Evolutionary conservation across 2,113 vertebrate species (phyloP), one percentile per base, ranked within the genome.

Genomic region (Oryzias celebensis): DNA sequence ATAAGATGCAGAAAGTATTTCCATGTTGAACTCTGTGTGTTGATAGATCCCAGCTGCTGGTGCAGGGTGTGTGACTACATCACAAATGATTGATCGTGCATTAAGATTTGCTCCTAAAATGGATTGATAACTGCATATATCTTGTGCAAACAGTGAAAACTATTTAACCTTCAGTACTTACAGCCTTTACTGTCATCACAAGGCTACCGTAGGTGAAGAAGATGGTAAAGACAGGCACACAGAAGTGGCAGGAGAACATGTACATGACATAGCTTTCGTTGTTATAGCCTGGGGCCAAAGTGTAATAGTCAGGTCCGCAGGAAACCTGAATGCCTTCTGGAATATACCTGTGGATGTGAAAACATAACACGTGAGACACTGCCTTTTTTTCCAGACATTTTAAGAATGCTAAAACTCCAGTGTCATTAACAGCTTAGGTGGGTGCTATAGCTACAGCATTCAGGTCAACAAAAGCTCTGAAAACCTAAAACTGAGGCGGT

Each of bases 171-270:
- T 46, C 26, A 46, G 18, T 6, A 63, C 3, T 87, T 87, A 93
- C 92, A 77, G 92, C 92, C 70, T 92, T 90, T 71, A 93, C 92
- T 89, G 92, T 93, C 81, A 90, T 72, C 0, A 93, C 89, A 43
- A 94, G 91, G 51, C 81, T 88, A 20, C 93, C 91, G 0, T 93
- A 94, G 52, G 92, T 91, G 77, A 93, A 93, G 84, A 93, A 92
- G 31, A 93, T 93, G 71, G 87, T 16, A 61, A 73, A 10, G 5
- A 93, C 89, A 0, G 93, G 93, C 54, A 88, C 7, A 24, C 72
- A 4, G 83, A 93, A 94, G 78, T 93, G 88, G 65, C 87, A 68
- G 54, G 70, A 0, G 24, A 94, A 94, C 92, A 94, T 73, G 81
- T 93, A 94, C 17, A 92, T 62, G 14, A 93, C 89, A 0, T 86